Evolutionary conservation across 92 coral and sea anemone genomes (phyloP), one percentile per base, ranked within the genome.

Genomic region (Parazoanthus swiftii): DNA sequence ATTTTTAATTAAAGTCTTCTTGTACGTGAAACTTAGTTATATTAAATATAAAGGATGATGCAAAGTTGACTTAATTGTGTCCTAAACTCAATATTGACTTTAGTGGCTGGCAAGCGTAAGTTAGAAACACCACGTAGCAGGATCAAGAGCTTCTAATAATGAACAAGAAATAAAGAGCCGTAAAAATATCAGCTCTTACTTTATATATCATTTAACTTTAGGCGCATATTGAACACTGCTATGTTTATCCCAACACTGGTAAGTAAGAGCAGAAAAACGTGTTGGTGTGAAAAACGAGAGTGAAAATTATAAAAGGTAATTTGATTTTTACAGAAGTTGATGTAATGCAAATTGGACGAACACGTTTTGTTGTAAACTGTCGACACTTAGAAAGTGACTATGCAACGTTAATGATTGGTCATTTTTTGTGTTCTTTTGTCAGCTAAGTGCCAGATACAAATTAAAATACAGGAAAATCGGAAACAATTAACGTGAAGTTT

Each of bases 361-460:
- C n/a, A 42, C 37, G 66, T 79, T 18, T 50, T 26, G 65, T 18
- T 79, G 67, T 16, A 9, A 79, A 25, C 11, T 79, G 66, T 54
- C 70, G 39, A 36, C 46, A 72, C 76, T 9, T 72, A 8, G 11
- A 6, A 72, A 72, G 58, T 23, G 33, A 79, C 66, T 33, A 10
- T n/a, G 21, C n/a, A 58, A 2, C 23, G 83, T 14, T 51, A 1
- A 35, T 26, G 76, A 66, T 82, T 82, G 86, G 85, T 39, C 85
- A 23, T 37, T 63, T 81, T 63, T 20, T 11, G 44, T 37, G 15
- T 65, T 59, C 35, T 82, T 23, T 39, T 33, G 33, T 26, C 16
- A 3, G 50, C 54, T n/a, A 39, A 43, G 33, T 25, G 21, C 66
- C 59, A 20, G 46, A 4, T 76, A 11, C 21, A 36, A 66, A 65